A percentile compares a stretch with the other conserved stretches of the same genome.
Evolutionary conservation across 2,888 invertebrate species (phyloP).

Genomic region (Pandemis heparana): DNA sequence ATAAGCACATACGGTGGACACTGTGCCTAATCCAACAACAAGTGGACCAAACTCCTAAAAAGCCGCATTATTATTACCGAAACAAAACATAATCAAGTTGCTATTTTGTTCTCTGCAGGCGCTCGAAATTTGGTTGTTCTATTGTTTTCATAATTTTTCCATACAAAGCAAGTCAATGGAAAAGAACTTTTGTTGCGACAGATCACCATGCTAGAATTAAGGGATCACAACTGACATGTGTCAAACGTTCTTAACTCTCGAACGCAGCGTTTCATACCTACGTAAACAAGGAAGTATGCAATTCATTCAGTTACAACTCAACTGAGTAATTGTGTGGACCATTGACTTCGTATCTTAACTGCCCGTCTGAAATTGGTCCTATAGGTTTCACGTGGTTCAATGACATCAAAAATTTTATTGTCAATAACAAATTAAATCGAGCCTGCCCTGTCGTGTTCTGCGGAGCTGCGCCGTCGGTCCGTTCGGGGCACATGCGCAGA

Average conservation of each 20-base stretch:
- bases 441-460: slow-evolving; percentile 52
- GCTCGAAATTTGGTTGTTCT: neutral
- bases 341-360: slow-evolving; percentile 19
- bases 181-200: neutral
- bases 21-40: slow-evolving; percentile 31
- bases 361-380: slow-evolving; percentile 45
- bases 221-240: neutral
- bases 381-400: slow-evolving; percentile 57
- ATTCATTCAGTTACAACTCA: slow-evolving; percentile 20
- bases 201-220: neutral
- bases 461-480: slow-evolving; percentile 74
- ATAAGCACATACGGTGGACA: slow-evolving; percentile 4
- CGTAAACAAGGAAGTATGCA: slow-evolving; percentile 24
- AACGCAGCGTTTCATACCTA: slow-evolving; percentile 14
- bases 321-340: slow-evolving; percentile 15
- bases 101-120: slow-evolving; percentile 18
- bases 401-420: slow-evolving; percentile 73
- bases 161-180: neutral
- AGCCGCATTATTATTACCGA: neutral
- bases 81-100: slow-evolving; percentile 13
- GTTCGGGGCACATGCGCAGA: slow-evolving; percentile 78
- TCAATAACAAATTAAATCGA: slow-evolving; percentile 76
- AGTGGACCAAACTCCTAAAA: slow-evolving; percentile 17
- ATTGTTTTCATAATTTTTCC: neutral
- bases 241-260: slow-evolving; percentile 1